These are phyloP conservation scores for Ornithorhynchus anatinus DNA, from an alignment of 2,113 vertebrate species.

Conservation along the genomic window DNA sequence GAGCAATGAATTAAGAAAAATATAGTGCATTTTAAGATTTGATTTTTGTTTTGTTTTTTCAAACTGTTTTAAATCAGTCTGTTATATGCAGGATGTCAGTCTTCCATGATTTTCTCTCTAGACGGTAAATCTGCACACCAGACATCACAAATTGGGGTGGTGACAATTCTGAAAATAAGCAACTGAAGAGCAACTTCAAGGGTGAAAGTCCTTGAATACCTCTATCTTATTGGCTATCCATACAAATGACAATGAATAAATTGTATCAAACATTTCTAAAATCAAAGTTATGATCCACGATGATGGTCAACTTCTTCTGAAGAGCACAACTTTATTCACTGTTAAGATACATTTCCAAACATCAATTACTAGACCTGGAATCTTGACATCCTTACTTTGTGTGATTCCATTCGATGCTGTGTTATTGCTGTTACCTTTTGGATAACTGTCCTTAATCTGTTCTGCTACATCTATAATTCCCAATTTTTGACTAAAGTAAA, in stretches of 20 bases:
- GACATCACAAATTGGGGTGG: not conserved
- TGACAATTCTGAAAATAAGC: not conserved
- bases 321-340: not conserved
- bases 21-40: no score
- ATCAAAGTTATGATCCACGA: no score
- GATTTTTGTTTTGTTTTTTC: no score
- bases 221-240: not conserved
- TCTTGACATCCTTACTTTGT: conserved; percentile 71
- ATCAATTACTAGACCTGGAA: rapidly evolving
- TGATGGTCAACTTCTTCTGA: no score
- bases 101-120: not conserved
- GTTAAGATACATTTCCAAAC: rapidly evolving
- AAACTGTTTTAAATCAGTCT: not conserved
- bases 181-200: not conserved
- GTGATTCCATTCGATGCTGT: conserved; percentile 82
- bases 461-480: conserved; percentile 83
- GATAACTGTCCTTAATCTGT: conserved; percentile 78
- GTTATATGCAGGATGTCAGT: not conserved
- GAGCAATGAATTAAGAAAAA: no score
- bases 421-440: conserved; percentile 85
- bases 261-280: not conserved
- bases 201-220: not conserved
- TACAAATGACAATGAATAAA: not conserved
- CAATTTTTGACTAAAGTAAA: conserved; percentile 77
- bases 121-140: not conserved